Conservation (phyloP, 2,888 invertebrate genomes). For the Mantis religiosa region DNA sequence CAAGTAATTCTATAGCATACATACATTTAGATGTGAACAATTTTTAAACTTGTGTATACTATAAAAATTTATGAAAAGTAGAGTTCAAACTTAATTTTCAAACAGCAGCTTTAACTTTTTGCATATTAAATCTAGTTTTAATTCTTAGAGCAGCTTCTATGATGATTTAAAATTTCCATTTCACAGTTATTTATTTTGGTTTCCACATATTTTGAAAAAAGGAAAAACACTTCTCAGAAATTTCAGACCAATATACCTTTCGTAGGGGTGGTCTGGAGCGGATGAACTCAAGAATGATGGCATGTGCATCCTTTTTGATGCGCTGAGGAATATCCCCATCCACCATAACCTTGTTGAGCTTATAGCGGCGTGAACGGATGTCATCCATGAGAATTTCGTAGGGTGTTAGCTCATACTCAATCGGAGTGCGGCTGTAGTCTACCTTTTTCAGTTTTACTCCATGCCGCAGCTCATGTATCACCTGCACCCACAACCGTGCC, state of each 20-base stretch:
- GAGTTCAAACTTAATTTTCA: too few species aligned
- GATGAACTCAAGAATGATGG: slow-evolving; percentile 93
- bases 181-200: background rate
- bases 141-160: background rate
- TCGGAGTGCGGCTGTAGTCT: slow-evolving; percentile 67
- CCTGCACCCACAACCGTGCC: slow-evolving; percentile 95
- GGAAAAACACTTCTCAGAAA: background rate
- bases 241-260: slow-evolving; percentile 57
- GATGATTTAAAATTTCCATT: background rate
- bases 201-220: background rate
- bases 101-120: background rate
- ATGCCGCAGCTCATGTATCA: slow-evolving; percentile 84
- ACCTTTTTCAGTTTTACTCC: slow-evolving; percentile 92
- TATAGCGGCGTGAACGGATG: slow-evolving; percentile 84
- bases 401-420: slow-evolving; percentile 91
- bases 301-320: slow-evolving; percentile 92
- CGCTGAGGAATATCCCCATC: slow-evolving; percentile 71
- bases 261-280: slow-evolving; percentile 89
- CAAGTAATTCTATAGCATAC: too few species aligned
- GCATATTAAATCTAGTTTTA: background rate
- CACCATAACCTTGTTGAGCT: slow-evolving; percentile 78
- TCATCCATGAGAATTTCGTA: slow-evolving; percentile 97
- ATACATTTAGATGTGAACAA: too few species aligned
- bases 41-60: too few species aligned
- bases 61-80: too few species aligned